Evolutionary conservation across 2,113 vertebrate genomes (phyloP).

Genomic region (Noturus placidus): DNA sequence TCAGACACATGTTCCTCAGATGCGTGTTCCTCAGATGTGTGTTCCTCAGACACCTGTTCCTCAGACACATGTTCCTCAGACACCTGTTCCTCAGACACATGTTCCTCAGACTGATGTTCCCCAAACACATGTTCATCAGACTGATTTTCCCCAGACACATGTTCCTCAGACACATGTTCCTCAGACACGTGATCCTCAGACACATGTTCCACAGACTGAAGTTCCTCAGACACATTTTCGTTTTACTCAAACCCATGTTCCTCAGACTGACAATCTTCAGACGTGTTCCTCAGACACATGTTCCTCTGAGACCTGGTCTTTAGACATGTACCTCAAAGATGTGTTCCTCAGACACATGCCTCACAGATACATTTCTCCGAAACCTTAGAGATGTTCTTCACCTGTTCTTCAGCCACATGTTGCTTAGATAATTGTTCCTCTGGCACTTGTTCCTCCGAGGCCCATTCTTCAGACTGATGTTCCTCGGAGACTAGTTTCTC

Average conservation of each 20-base stretch:
- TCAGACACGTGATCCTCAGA: neutral
- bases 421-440: neutral
- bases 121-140: neutral
- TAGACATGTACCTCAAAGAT: neutral
- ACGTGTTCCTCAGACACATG: neutral
- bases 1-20: neutral
- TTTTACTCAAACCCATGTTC: neutral
- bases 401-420: neutral
- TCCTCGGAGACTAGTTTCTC: neutral
- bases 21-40: neutral
- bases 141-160: neutral
- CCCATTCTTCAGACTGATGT: neutral
- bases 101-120: neutral
- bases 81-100: neutral
- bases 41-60: neutral
- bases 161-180: neutral
- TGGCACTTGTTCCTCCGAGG: neutral
- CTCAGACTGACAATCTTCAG: neutral
- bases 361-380: neutral
- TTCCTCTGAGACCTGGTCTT: neutral
- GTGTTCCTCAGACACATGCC: neutral
- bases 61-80: neutral
- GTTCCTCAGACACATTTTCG: neutral
- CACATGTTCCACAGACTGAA: neutral
- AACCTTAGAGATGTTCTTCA: neutral